Conservation (phyloP, 2,888 invertebrate species). For the Chorisops tibialis region DNA sequence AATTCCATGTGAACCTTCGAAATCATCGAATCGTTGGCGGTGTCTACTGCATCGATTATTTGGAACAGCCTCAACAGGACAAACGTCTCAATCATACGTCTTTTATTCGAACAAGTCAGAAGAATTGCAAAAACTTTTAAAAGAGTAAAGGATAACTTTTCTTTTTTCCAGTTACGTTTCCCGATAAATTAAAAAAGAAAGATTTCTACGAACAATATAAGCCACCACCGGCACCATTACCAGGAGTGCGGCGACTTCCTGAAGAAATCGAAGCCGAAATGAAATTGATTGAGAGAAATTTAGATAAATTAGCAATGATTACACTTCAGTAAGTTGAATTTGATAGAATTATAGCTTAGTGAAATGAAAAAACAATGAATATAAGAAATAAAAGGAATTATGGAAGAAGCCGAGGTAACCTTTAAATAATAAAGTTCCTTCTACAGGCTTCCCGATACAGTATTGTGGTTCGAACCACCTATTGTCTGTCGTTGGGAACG, state of each 20-base stretch:
- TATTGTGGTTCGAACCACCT: constrained; percentile 78
- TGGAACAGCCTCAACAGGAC: constrained; percentile 72
- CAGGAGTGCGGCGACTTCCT: constrained; percentile 66
- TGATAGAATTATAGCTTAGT: too few species aligned
- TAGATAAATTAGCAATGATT: constrained; percentile 69
- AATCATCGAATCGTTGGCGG: constrained; percentile 75
- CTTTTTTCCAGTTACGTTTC: constrained; percentile 41
- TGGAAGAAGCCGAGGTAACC: too few species aligned
- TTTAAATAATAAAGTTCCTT: too few species aligned
- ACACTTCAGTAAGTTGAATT: constrained; percentile 71
- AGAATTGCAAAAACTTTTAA: not conserved
- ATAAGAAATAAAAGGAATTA: too few species aligned
- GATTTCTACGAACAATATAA: constrained; percentile 65
- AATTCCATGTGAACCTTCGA: constrained; percentile 68
- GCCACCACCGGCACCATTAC: constrained; percentile 63
- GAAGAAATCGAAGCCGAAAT: constrained; percentile 80
- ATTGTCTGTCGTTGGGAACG: constrained; percentile 70
- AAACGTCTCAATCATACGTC: constrained; percentile 46
- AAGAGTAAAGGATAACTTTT: not conserved
- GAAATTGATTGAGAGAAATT: constrained; percentile 67
- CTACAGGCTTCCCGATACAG: constrained; percentile 62
- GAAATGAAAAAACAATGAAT: too few species aligned
- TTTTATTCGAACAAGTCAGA: constrained; percentile 48
- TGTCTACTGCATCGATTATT: constrained; percentile 67
- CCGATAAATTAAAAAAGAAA: constrained; percentile 58